A percentile compares a stretch with the other conserved stretches of the same genome.
These are phyloP conservation scores for Ailurus styani DNA, from an alignment of 2,113 vertebrate species.

Conservation along the genomic window DNA sequence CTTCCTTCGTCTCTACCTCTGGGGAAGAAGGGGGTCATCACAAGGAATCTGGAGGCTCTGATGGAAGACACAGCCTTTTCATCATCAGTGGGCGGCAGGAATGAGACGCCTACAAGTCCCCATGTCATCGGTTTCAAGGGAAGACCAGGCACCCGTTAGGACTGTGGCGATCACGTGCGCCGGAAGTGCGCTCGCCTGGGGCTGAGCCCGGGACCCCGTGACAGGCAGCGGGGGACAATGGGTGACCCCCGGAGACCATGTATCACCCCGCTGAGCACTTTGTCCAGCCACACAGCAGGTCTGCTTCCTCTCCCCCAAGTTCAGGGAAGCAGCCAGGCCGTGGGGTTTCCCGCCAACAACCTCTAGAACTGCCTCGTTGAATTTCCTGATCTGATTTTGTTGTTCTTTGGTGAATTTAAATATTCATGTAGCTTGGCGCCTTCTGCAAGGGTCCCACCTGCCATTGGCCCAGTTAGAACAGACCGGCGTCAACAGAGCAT, in stretches of 20 bases:
- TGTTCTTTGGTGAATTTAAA: background rate
- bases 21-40: rapidly evolving
- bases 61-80: rapidly evolving
- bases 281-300: rapidly evolving
- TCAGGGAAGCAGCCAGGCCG: background rate
- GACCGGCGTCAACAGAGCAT: background rate
- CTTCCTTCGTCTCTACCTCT: background rate
- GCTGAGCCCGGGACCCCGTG: no score
- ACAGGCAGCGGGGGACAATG: rapidly evolving
- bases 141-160: rapidly evolving
- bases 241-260: rapidly evolving
- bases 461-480: background rate
- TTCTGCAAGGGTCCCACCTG: background rate
- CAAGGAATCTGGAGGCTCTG: background rate
- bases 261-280: rapidly evolving
- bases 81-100: background rate
- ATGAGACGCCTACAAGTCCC: rapidly evolving
- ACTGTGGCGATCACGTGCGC: rapidly evolving
- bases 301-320: background rate
- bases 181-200: rapidly evolving
- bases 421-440: background rate
- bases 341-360: rapidly evolving
- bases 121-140: background rate
- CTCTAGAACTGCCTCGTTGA: rapidly evolving
- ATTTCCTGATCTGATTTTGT: background rate